Conservation (phyloP, 1,140 invertebrate species). For the Dolichoris vasculosae region DNA sequence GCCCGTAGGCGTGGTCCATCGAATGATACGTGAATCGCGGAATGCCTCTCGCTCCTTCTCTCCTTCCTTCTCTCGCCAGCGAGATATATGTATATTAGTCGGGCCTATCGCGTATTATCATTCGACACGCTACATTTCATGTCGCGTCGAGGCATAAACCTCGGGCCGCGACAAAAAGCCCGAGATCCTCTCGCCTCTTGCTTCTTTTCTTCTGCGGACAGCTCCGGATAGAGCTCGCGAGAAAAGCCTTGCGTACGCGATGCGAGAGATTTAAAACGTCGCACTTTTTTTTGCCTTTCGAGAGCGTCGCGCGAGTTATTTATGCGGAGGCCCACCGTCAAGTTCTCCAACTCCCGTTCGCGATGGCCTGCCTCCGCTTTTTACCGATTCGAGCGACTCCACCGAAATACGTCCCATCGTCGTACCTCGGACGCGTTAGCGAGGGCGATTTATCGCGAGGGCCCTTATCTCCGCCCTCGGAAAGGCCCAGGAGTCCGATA, state of each 20-base stretch:
- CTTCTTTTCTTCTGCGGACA: not conserved
- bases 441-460: not conserved
- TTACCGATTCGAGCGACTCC: not conserved
- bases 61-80: not conserved
- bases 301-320: not conserved
- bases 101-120: conserved; percentile 38
- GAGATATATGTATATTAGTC: conserved; percentile 36
- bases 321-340: not conserved
- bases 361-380: not conserved
- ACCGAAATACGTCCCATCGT: conserved; percentile 10
- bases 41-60: not conserved
- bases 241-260: not conserved
- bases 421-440: not conserved
- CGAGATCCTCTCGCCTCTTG: not conserved
- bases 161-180: conserved; percentile 17
- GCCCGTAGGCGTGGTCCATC: conserved; percentile 22
- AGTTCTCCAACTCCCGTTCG: not conserved
- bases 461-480: not conserved
- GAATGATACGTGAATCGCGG: conserved; percentile 4
- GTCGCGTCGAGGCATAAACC: conserved; percentile 28
- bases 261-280: not conserved
- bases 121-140: conserved; percentile 47
- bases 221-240: not conserved
- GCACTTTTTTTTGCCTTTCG: not conserved
- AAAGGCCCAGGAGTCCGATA: not conserved